Evolutionary conservation across 2,113 vertebrate species (phyloP), one percentile per base, ranked within the genome.

Genomic region (Clinocottus analis): DNA sequence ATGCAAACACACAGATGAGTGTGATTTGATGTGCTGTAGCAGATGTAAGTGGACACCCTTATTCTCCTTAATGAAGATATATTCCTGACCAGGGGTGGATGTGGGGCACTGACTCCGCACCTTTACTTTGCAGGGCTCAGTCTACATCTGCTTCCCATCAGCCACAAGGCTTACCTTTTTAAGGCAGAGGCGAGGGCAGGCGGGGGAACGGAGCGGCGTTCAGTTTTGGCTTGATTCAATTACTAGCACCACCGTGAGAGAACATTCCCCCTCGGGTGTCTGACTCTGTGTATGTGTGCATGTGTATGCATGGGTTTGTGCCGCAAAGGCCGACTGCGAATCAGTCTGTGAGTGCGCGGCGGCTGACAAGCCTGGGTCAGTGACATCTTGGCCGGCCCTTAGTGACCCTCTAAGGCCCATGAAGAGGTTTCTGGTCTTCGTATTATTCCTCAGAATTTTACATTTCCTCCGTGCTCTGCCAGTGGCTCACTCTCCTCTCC

Each of bases 211-310:
- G 55, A 82, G 77, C 53, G 71, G 71, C 70, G 63, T 91, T 90
- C 94, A 90, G 91, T 95, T 95, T 94, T 94, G 93, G 94, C 94
- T 95, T 96, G 96, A 97, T 96, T 97, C 95, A 95, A 96, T 97
- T 96, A 96, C 94, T 90, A 91, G 93, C 94, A 93, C 92, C 93
- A 88, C 90, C 88, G 94, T n/a, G 72, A 94, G 94, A 93, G 94
- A 95, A 93, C 86, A 82, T 94, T 94, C 94, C 94, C 95, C 93
- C 91, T 89, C 85, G 91, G 95, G 91, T 87, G 85, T 91, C 84
- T 80, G 37, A 64, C 77, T 78, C 72, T 65, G 59, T 71, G 75
- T 66, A 70, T 79, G 65, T 67, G 76, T 63, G 84, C 55, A 51
- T 78, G 59, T 55, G 86, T 79, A 77, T 82, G 75, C 58, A 83